phyloP scores from a whole-genome alignment of 2,888 invertebrate species.

The Melieria omissa region DNA sequence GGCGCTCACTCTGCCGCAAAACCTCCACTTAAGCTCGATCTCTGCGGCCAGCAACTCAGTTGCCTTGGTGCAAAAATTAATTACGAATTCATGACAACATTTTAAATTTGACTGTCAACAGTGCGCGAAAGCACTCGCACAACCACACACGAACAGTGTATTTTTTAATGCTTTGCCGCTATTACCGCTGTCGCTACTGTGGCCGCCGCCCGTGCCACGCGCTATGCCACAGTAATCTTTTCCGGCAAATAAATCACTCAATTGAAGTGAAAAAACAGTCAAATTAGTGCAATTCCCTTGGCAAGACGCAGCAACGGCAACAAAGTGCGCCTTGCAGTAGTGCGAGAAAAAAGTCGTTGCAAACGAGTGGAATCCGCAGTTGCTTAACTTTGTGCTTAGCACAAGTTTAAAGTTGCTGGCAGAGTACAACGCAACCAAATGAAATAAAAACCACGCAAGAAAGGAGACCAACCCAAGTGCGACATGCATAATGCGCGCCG shows the following conservation, averaged over 20 bases:
- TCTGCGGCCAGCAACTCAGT: background rate
- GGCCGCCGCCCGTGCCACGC: background rate
- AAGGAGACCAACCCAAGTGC: constrained; percentile 46
- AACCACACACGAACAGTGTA: constrained; percentile 1
- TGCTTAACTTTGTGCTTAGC: constrained; percentile 33
- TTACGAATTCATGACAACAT: constrained; percentile 63
- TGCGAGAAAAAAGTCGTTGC: constrained; percentile 11
- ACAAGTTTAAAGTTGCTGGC: constrained; percentile 24
- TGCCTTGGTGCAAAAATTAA: constrained; percentile 53
- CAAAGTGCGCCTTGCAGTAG: background rate
- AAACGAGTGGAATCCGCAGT: constrained; percentile 19
- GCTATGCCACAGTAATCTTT: constrained; percentile 56
- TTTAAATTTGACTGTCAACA: constrained; percentile 63
- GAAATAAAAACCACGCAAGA: constrained; percentile 37
- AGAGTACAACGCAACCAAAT: constrained; percentile 19
- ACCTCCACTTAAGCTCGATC: constrained; percentile 13
- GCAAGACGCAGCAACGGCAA: constrained; percentile 1
- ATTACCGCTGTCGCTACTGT: background rate
- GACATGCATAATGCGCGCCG: constrained; percentile 38
- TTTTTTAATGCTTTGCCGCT: background rate
- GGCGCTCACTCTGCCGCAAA: constrained; percentile 20
- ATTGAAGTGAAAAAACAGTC: constrained; percentile 54
- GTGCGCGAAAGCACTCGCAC: constrained; percentile 17
- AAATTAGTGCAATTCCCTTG: constrained; percentile 54
- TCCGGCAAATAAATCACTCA: constrained; percentile 65